A percentile compares a stretch with the other conserved stretches of the same genome.
These are phyloP conservation scores for Palythoa caribaeorum DNA, from an alignment of 92 coral and sea anemone species.

Conservation along the genomic window DNA sequence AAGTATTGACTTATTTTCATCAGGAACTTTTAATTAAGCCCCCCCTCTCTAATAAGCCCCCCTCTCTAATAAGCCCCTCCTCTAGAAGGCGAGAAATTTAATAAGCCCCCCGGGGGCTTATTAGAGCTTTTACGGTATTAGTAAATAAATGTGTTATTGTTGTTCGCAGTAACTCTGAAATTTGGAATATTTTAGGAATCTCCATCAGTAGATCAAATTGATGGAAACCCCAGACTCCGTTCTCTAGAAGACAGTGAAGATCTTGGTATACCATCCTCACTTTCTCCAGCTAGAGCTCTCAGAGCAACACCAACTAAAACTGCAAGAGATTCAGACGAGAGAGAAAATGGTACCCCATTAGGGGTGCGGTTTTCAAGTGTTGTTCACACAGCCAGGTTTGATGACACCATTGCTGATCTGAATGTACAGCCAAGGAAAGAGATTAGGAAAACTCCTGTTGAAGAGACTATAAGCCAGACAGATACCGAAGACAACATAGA, in stretches of 20 bases:
- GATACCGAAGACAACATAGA: conserved; percentile 21
- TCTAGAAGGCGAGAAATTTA: too few species aligned
- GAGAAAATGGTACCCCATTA: conserved; percentile 70
- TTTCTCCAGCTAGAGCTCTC: conserved; percentile 54
- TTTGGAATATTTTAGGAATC: conserved; percentile 57
- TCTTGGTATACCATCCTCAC: conserved; percentile 59
- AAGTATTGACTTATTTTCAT: too few species aligned
- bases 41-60: too few species aligned
- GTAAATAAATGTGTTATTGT: not conserved
- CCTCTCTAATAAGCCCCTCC: too few species aligned
- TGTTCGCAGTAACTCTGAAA: not conserved
- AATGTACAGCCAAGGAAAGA: conserved; percentile 54
- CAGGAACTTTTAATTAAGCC: too few species aligned
- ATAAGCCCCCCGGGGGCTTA: too few species aligned
- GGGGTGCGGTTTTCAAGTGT: conserved; percentile 81
- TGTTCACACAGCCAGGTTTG: conserved; percentile 20
- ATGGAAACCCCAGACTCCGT: conserved; percentile 57
- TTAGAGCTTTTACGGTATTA: too few species aligned
- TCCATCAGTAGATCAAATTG: conserved; percentile 43
- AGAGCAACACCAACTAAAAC: conserved; percentile 54
- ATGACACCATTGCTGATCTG: conserved; percentile 71
- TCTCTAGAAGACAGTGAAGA: conserved; percentile 65
- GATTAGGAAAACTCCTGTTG: conserved; percentile 16
- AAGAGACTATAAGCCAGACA: conserved; percentile 13
- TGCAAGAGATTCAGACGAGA: conserved; percentile 33